Base-by-base conservation (phyloP, 2,888 invertebrate species). In the Coecobrya sp. region DNA sequence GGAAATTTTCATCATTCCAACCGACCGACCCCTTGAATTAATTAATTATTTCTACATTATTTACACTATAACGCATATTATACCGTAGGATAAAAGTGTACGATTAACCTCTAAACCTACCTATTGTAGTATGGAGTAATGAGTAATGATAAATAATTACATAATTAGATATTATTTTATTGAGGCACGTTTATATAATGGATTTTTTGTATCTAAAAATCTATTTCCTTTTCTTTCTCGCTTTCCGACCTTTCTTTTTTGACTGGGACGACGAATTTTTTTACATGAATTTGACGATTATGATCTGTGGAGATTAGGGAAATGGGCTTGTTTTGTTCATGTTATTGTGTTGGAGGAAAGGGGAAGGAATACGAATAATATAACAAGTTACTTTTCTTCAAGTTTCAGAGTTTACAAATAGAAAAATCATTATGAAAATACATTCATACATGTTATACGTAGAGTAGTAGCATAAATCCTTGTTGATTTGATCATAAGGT, bases 181-280 rank as follows among this genome's bases (percentile, higher is more conserved):
- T 88, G 88, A 88, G 88, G 88, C 88, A 87, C 87, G 42, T 87
- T 87, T 87, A 87, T 87, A 52, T 87, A 59, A 87, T 87, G 87
- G 87, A 73, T 87, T 87, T 62, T 84, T 52, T 52, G 49, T 76
- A 45, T 42, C 49, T 76, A 49, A 68, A 86, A 70, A 86, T 70
- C 70, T 86, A 70, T 30, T 52, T n/a, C n/a, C n/a, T 70, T 52
- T 52, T 22, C 52, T 13, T 52, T 13, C 52, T 22, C 84, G n/a
- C 36, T 52, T 84, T 84, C 62, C 13, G 7, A n/a, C n/a, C n/a
- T 27, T 27, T 27, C 45, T 79, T 10, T 73, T 49, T 1, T 8
- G 30, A 8, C 13, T 65, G 27, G 65, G 25, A 27, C 27, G 65
- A 65, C 59, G 4, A 27, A 19, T 30, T 27, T 19, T 27, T n/a